These are phyloP conservation scores for Podilymbus podiceps DNA, from an alignment of 2,113 vertebrate species.

Conservation along the genomic window DNA sequence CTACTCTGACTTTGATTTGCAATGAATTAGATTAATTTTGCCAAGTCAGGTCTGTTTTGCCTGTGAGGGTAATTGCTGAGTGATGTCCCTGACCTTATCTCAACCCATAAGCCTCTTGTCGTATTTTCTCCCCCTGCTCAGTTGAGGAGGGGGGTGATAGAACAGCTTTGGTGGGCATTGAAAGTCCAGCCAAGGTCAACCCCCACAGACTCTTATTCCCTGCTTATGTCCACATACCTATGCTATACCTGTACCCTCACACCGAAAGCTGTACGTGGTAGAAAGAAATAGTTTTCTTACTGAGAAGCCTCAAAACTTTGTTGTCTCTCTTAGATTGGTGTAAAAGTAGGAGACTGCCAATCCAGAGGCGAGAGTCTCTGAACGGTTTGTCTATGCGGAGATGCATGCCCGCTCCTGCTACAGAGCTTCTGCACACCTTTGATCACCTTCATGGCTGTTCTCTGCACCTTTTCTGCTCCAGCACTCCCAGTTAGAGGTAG, in stretches of 20 bases:
- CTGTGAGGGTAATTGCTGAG: neutral
- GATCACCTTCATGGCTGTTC: neutral
- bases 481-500: neutral
- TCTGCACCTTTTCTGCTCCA: neutral
- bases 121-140: neutral
- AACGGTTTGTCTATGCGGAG: neutral
- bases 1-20: neutral
- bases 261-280: neutral
- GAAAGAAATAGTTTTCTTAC: neutral
- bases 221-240: neutral
- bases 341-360: neutral
- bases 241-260: neutral
- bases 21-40: neutral
- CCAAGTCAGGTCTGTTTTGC: neutral
- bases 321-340: neutral
- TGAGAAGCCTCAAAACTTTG: neutral
- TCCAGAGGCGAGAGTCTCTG: neutral
- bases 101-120: rapidly evolving
- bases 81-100: neutral
- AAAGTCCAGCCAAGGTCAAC: neutral
- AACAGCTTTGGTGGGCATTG: neutral
- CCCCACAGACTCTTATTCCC: neutral
- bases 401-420: neutral
- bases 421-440: neutral
- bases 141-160: neutral